A percentile compares a stretch with the other conserved stretches of the same genome.
These are phyloP conservation scores for Spodoptera exigua DNA, from an alignment of 2,888 invertebrate species.

Conservation along the genomic window DNA sequence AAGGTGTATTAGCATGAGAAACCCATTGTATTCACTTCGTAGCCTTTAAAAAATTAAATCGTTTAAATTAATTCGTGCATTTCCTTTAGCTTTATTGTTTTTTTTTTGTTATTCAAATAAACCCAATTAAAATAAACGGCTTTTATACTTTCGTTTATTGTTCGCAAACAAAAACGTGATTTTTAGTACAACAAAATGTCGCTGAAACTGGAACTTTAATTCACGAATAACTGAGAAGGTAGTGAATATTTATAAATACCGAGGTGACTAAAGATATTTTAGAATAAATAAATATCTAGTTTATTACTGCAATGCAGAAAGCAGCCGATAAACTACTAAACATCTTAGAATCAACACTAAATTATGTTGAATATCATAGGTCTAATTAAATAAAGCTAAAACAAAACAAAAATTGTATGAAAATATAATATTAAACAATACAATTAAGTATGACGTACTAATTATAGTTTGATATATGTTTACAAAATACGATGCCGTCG, in stretches of 20 bases:
- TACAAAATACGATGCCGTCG: neutral
- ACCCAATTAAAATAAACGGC: conserved; percentile 52
- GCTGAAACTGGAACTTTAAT: conserved; percentile 22
- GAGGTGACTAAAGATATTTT: neutral
- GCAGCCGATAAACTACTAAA: conserved; percentile 17
- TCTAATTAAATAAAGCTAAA: too few relatives aligned
- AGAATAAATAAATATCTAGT: conserved; percentile 9
- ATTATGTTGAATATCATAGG: too few relatives aligned
- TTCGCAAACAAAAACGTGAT: conserved; percentile 44
- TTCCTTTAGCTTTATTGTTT: conserved; percentile 59
- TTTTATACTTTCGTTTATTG: conserved; percentile 50
- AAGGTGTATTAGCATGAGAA: conserved; percentile 74
- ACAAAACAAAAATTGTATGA: too few relatives aligned
- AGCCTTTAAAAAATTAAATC: conserved; percentile 57
- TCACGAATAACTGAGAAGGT: conserved; percentile 17
- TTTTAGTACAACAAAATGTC: conserved; percentile 34
- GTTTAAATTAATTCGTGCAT: conserved; percentile 58
- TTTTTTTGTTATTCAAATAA: conserved; percentile 61
- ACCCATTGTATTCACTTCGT: conserved; percentile 65
- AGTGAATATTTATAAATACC: conserved; percentile 9
- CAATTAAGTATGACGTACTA: conserved; percentile 7
- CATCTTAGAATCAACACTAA: conserved; percentile 30
- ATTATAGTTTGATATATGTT: conserved; percentile 5
- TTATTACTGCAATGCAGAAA: conserved; percentile 33
- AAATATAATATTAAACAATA: conserved; percentile 1